Evolutionary conservation across 2,888 invertebrate species (phyloP).

Genomic region (Erebia ligea): DNA sequence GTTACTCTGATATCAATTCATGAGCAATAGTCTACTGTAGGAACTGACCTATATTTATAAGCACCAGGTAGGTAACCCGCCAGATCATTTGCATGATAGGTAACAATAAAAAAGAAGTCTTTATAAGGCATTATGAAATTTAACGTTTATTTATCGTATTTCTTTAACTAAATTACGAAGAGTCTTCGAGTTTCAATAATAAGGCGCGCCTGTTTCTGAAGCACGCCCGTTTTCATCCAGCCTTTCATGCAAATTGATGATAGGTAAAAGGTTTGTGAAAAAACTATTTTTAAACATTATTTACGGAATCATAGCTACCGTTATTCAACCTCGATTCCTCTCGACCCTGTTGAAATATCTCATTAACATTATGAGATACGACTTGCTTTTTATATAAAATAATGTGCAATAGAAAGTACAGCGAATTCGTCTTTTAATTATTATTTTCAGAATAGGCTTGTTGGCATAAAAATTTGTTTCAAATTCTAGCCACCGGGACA

Average conservation of each 20-base stretch:
- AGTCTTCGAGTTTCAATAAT: slow-evolving; percentile 22
- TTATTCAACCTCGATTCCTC: background rate
- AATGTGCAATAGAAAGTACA: too few relatives aligned
- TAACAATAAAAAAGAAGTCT: background rate
- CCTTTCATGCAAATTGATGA: slow-evolving; percentile 36
- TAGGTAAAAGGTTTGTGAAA: slow-evolving; percentile 21
- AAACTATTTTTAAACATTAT: slow-evolving; percentile 26
- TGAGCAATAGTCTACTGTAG: too few relatives aligned
- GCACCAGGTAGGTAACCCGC: too few relatives aligned
- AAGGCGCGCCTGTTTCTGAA: slow-evolving; percentile 27
- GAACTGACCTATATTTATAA: too few relatives aligned
- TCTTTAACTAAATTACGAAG: slow-evolving; percentile 12
- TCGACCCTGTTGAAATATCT: background rate
- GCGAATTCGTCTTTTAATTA: too few relatives aligned
- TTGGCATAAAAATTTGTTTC: too few relatives aligned
- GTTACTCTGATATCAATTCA: too few relatives aligned
- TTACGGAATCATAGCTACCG: slow-evolving; percentile 22
- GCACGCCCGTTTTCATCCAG: slow-evolving; percentile 25
- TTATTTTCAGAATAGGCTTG: too few relatives aligned
- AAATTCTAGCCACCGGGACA: too few relatives aligned
- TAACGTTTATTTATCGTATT: background rate
- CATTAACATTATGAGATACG: slow-evolving; percentile 1
- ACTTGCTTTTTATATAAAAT: background rate
- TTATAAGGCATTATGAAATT: background rate
- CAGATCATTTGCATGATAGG: background rate